These are phyloP conservation scores for Alethe diademata DNA, from an alignment of 2,113 vertebrate genomes.

Conservation along the genomic window DNA sequence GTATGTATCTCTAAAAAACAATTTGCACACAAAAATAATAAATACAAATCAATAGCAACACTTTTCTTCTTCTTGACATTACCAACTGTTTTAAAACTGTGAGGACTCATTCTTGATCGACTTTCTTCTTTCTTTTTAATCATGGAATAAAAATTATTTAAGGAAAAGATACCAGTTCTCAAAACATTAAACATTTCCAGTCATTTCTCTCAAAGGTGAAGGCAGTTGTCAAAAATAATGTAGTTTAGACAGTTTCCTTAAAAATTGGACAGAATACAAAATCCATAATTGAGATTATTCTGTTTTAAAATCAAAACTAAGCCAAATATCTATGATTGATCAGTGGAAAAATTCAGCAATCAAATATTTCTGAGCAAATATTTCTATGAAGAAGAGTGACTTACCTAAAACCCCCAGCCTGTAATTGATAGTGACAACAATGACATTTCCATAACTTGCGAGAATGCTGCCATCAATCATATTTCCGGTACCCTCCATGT, in stretches of 20 bases:
- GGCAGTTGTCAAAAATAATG: not conserved
- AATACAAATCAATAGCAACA: not conserved
- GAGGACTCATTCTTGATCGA: not conserved
- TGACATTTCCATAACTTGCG: slow-evolving; percentile 93
- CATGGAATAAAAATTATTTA: not conserved
- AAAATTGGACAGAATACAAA: not conserved
- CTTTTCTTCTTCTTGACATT: not conserved
- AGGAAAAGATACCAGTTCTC: not conserved
- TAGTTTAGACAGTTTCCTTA: not conserved
- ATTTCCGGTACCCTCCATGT: slow-evolving; percentile 93
- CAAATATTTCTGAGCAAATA: not conserved
- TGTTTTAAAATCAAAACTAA: not conserved
- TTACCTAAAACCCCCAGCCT: slow-evolving; percentile 91
- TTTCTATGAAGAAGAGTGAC: not conserved
- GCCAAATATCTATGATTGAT: not conserved
- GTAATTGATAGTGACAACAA: slow-evolving; percentile 94
- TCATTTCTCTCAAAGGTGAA: not conserved
- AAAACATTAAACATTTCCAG: not conserved
- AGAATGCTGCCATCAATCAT: slow-evolving; percentile 96
- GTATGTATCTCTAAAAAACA: not conserved
- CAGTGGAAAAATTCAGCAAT: not conserved
- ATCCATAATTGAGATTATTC: not conserved
- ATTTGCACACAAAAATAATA: not conserved
- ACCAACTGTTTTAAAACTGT: not conserved
- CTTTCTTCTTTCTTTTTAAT: not conserved